Percentiles rank a stretch among this genome's conserved stretches.
These are phyloP conservation scores for Limnephilus lunatus DNA, from an alignment of 2,888 invertebrate genomes.

Conservation along the genomic window DNA sequence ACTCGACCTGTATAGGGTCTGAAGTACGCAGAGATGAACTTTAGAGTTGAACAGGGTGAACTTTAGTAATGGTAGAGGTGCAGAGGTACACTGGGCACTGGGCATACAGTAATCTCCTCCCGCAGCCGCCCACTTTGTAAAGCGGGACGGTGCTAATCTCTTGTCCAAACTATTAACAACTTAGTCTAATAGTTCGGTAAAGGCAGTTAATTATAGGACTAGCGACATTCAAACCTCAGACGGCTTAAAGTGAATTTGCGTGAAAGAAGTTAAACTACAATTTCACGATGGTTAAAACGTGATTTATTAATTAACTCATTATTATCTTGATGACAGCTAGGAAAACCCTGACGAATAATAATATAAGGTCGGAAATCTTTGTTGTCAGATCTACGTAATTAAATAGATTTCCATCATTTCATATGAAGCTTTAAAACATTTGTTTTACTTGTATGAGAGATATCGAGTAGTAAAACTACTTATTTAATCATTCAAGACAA, in stretches of 20 bases:
- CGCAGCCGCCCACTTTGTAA: conserved; percentile 13
- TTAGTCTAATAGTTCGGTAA: background rate
- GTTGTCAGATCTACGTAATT: background rate
- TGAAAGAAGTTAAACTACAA: background rate
- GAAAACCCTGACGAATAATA: background rate
- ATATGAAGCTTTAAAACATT: too few species aligned
- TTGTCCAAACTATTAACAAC: background rate
- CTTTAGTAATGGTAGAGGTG: background rate
- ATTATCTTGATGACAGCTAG: background rate
- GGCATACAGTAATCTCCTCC: background rate
- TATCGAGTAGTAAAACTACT: too few species aligned
- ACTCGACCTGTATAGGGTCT: background rate
- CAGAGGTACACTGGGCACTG: background rate
- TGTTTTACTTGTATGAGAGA: too few species aligned
- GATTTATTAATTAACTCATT: background rate
- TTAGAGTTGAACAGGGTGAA: background rate
- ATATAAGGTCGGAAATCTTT: background rate
- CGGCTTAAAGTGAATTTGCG: background rate
- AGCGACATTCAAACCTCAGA: background rate
- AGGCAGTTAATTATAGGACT: conserved; percentile 21
- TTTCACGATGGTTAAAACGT: background rate
- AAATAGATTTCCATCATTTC: background rate
- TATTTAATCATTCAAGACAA: too few species aligned
- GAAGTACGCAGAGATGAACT: background rate
- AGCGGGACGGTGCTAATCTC: conserved; percentile 10